A percentile compares a stretch with the other conserved stretches of the same genome.
phyloP scores from a whole-genome alignment of 2,113 vertebrate genomes.

The Syngnathus scovelli region DNA sequence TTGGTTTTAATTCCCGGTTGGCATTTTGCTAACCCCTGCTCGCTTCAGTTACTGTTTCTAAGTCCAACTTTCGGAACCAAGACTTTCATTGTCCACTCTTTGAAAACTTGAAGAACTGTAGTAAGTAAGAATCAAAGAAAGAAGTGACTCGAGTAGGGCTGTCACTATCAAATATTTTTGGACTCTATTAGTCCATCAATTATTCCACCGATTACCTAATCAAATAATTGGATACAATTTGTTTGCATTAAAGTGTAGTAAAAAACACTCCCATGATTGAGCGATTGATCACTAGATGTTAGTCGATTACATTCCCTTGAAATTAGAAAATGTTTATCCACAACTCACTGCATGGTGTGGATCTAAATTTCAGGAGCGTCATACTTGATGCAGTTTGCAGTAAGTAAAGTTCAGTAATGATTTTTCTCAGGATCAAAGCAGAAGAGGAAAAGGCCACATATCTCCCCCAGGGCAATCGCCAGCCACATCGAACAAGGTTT shows the following conservation, averaged over 20 bases:
- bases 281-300: background rate
- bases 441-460: background rate
- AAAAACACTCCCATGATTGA: background rate
- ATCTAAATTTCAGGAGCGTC: background rate
- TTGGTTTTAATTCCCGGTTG: background rate
- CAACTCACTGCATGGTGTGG: background rate
- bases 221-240: too few species aligned
- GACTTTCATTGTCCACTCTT: background rate
- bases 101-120: background rate
- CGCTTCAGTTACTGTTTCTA: too few species aligned
- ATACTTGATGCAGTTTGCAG: background rate
- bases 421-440: background rate
- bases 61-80: background rate
- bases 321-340: background rate
- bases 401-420: background rate
- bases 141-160: too few species aligned
- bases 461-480: background rate
- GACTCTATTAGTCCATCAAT: too few species aligned
- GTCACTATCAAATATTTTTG: too few species aligned
- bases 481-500: background rate
- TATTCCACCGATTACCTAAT: too few species aligned
- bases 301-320: background rate
- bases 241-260: too few species aligned
- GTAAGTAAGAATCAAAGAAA: too few species aligned
- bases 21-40: background rate